Conservation (phyloP, 30 jellyfish, hydroid and myxozoan genomes). For the Euphysa ruthae region DNA sequence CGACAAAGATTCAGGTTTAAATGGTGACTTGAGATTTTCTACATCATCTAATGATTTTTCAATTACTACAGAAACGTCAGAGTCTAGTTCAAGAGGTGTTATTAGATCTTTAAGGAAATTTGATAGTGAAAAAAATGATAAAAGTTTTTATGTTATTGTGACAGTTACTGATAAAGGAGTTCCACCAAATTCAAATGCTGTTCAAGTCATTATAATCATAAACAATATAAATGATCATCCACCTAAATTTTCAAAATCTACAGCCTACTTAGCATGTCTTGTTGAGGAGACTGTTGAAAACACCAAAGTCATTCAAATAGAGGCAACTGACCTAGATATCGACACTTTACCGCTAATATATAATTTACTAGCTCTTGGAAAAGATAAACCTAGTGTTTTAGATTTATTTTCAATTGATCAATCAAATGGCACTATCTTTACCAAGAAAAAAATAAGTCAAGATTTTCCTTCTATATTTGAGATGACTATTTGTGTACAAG, state of each 20-base stretch:
- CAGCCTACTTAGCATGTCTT: conserved; percentile 65
- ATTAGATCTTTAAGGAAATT: conserved; percentile 44
- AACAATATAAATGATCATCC: conserved; percentile 70
- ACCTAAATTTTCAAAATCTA: conserved; percentile 55
- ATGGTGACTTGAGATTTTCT: conserved; percentile 53
- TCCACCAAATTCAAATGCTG: conserved; percentile 37
- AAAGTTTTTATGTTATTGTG: conserved; percentile 32
- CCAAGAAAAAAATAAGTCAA: conserved; percentile 3
- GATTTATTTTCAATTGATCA: conserved; percentile 32
- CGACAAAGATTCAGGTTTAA: conserved; percentile 76
- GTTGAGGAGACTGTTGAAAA: conserved; percentile 15
- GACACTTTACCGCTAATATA: conserved; percentile 36
- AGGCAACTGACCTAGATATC: conserved; percentile 77
- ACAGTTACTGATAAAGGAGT: conserved; percentile 80
- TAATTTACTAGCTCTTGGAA: conserved; percentile 29
- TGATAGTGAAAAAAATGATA: conserved; percentile 61
- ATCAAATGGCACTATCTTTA: conserved; percentile 48
- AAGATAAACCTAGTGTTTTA: conserved; percentile 25
- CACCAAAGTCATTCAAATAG: conserved; percentile 33
- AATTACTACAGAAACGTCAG: conserved; percentile 24
- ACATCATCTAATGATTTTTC: conserved; percentile 45
- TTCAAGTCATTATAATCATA: conserved; percentile 35
- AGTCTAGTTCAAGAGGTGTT: conserved; percentile 24
- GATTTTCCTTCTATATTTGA: background rate
- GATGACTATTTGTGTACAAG: conserved; percentile 2